Conservation (phyloP, 2,797 vertebrate genomes). For the Ptychobarbus kaznakovi region DNA sequence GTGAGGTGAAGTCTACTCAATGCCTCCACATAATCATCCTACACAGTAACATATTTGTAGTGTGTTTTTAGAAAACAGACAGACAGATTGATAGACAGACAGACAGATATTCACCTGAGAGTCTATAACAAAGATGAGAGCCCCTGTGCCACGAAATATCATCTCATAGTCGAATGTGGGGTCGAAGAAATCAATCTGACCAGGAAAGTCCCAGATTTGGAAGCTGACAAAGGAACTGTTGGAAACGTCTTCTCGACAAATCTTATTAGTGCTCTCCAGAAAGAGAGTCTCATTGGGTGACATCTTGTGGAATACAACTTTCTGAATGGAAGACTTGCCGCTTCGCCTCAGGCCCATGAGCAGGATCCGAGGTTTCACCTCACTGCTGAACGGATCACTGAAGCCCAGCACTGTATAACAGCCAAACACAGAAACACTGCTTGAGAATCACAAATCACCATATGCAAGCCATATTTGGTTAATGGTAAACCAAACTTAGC, state of each 20-base stretch:
- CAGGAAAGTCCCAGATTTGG: constrained; percentile 93
- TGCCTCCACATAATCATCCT: constrained; percentile 96
- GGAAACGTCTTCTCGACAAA: constrained; percentile 90
- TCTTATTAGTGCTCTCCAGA: constrained; percentile 91
- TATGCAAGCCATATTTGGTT: neutral
- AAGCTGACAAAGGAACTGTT: constrained; percentile 92
- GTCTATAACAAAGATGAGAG: constrained; percentile 91
- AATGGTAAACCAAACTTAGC: constrained; percentile 12
- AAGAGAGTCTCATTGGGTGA: constrained; percentile 91
- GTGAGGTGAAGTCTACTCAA: constrained; percentile 91
- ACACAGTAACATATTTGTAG: constrained; percentile 26
- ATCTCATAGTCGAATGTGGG: constrained; percentile 92
- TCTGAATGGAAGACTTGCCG: constrained; percentile 96
- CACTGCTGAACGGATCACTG: constrained; percentile 86
- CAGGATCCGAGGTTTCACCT: constrained; percentile 93
- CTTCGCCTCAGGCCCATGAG: constrained; percentile 93
- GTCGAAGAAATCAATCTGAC: constrained; percentile 92
- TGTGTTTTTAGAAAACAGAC: neutral
- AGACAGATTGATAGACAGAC: neutral
- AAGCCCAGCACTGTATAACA: constrained; percentile 82
- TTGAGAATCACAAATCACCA: neutral
- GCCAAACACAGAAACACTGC: constrained; percentile 42
- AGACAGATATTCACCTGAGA: constrained; percentile 79
- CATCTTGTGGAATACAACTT: constrained; percentile 94
- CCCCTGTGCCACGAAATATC: constrained; percentile 91